phyloP scores from a whole-genome alignment of 2,888 invertebrate genomes.

The Timema podura region DNA sequence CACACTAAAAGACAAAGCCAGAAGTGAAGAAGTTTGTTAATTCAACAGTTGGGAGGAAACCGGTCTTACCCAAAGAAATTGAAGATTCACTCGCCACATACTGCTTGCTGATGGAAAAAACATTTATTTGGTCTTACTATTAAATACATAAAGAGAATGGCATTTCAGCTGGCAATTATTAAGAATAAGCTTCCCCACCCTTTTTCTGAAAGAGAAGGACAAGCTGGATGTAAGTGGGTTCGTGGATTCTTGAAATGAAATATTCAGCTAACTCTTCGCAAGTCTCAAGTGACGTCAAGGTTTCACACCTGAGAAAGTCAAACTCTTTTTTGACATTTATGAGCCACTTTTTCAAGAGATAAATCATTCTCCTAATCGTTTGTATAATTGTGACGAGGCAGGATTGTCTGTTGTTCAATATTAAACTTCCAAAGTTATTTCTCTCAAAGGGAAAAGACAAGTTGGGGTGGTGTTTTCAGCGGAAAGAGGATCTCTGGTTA shows the following conservation, averaged over 20 bases:
- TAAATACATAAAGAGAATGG: conserved; percentile 2
- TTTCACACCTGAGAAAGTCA: too few relatives aligned
- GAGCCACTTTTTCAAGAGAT: conserved; percentile 4
- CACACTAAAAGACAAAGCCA: conserved; percentile 4
- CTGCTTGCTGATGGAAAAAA: background rate
- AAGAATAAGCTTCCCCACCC: too few relatives aligned
- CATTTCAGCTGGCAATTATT: background rate
- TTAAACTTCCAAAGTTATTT: background rate
- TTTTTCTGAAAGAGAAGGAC: background rate
- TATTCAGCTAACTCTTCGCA: background rate
- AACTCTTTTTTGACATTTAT: background rate
- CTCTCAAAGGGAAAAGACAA: background rate
- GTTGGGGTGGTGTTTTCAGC: background rate
- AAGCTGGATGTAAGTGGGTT: background rate
- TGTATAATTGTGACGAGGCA: conserved; percentile 9
- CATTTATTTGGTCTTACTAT: background rate
- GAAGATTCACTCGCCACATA: background rate
- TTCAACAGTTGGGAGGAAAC: background rate
- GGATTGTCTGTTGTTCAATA: background rate
- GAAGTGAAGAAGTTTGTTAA: background rate
- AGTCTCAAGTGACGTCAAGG: background rate
- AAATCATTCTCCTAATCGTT: background rate
- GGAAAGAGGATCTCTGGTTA: conserved; percentile 37
- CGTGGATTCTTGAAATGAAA: background rate
- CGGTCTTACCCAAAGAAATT: background rate